A percentile compares a stretch with the other conserved stretches of the same genome.
phyloP scores from a whole-genome alignment of 2,113 vertebrate genomes.

The Silurus asotus region DNA sequence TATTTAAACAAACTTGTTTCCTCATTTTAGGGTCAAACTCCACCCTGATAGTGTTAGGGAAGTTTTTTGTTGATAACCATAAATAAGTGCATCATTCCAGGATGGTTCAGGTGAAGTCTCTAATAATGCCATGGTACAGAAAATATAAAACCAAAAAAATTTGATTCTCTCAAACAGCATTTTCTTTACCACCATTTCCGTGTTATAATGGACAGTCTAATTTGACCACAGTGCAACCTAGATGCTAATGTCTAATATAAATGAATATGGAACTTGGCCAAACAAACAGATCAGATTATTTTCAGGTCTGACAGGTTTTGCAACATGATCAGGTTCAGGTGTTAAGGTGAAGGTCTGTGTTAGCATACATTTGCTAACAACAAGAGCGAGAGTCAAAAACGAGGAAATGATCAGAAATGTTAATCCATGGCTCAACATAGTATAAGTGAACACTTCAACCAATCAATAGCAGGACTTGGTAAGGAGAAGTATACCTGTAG shows the following conservation, averaged over 20 bases:
- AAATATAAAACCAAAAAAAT: background rate
- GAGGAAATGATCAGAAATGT: background rate
- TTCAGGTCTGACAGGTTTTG: background rate
- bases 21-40: background rate
- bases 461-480: background rate
- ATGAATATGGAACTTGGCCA: background rate
- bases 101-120: background rate
- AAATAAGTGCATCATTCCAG: background rate
- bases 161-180: too few species aligned
- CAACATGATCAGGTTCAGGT: background rate
- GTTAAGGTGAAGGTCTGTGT: background rate
- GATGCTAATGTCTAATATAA: background rate
- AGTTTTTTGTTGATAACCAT: background rate
- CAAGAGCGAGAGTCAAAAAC: background rate
- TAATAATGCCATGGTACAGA: background rate
- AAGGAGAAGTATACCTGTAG: background rate
- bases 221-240: background rate
- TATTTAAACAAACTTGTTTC: background rate
- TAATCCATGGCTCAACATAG: background rate
- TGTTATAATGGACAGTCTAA: background rate
- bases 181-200: background rate
- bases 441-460: background rate
- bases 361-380: background rate
- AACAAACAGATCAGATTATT: background rate
- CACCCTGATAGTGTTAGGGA: background rate